Evolutionary conservation across 1,140 invertebrate species (phyloP).

Genomic region (Popillia japonica): DNA sequence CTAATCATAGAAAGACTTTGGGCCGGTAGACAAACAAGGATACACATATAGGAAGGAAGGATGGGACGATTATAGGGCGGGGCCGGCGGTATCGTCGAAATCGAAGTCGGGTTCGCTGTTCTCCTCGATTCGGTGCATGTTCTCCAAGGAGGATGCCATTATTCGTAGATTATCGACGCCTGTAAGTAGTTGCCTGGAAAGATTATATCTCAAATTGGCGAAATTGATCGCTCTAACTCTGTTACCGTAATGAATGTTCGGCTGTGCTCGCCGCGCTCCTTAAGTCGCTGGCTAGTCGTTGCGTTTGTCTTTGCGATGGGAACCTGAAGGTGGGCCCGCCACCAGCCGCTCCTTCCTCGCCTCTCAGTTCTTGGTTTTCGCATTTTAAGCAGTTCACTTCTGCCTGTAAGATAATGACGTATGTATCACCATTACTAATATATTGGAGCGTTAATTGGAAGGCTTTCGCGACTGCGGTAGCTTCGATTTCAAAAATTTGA

Average conservation of each 20-base stretch:
- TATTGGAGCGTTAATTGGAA: too few species aligned
- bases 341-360: conserved; percentile 55
- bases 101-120: conserved; percentile 63
- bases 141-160: conserved; percentile 68
- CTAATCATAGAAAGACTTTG: too few species aligned
- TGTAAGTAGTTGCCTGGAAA: conserved; percentile 69
- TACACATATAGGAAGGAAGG: neutral
- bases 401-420: conserved; percentile 52
- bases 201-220: neutral
- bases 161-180: conserved; percentile 73
- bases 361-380: conserved; percentile 62
- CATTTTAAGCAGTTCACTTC: conserved; percentile 59
- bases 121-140: conserved; percentile 66
- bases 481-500: too few species aligned
- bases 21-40: neutral
- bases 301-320: conserved; percentile 51
- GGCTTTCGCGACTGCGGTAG: too few species aligned
- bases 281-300: conserved; percentile 65
- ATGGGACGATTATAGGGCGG: neutral
- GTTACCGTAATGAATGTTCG: conserved; percentile 71
- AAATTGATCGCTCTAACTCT: too few species aligned
- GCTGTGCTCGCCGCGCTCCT: conserved; percentile 69
- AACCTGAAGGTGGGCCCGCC: conserved; percentile 52
- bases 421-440: too few species aligned
- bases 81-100: conserved; percentile 62